Evolutionary conservation across 1,140 invertebrate genomes (phyloP), one percentile per base, ranked within the genome.

Genomic region (Drosophila burlai): DNA sequence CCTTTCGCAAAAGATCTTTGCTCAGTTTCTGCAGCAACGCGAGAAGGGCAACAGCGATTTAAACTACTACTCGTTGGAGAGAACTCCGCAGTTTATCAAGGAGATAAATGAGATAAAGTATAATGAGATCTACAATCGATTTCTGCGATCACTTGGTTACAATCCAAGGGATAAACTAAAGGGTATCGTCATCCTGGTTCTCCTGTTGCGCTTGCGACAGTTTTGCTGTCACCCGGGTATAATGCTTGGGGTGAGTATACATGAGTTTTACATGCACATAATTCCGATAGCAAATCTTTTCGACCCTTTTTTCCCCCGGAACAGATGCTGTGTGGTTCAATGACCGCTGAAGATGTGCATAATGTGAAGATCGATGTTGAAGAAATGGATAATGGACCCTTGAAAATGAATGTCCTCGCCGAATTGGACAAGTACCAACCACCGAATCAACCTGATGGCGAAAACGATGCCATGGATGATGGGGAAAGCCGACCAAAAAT

Each of bases 171-270:
- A 55, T 10, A 66, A 49, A n/a, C 50, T 83, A 1, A 26, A 64
- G 11, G 80, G 81, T 10, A 83, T 83, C 2, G 61, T 83, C 4
- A 78, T 85, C 5, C 66, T 85, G 16, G 82, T 86, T 10, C 40
- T 84, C 0, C 42, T 85, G 2, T 52, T 84, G 31, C 77, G 82
- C 4, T n/a, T 84, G 42, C 82, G 82, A 16, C 82, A 84, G 34
- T 84, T 84, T 52, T 84, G 82, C 34, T 85, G 82, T 18, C 82
- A 84, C 47, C 82, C 82, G 4, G 72, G 76, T 15, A 50, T 83
- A 1, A 73, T 80, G 72, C 18, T 80, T n/a, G 55, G 64, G 45
- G 81, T 83, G 42, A 34, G 67, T 77, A 45, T 16, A 31, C 2
- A 29, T 5, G 0, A 24, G 0, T 49, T 26, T 0, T 26, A 16